Evolutionary conservation across 2,113 vertebrate species (phyloP), one percentile per base, ranked within the genome.

Genomic region (Pterophyllum scalare): DNA sequence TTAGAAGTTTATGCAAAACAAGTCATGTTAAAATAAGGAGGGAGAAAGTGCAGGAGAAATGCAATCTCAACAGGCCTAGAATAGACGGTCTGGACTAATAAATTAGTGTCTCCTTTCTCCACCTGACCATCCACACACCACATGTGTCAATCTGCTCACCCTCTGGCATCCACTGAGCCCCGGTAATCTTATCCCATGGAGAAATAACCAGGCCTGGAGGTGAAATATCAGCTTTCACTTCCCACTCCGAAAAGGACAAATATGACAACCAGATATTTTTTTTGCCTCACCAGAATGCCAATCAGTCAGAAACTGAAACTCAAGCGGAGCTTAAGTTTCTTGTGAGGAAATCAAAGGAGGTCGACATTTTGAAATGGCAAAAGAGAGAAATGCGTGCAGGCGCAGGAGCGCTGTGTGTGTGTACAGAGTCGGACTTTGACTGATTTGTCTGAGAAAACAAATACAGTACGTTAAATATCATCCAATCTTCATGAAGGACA

Each of bases 281-380:
- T 91, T 88, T 31, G 43, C 64, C 24, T 77, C 33, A 28, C 14
- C n/a, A 77, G 83, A 72, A 83, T 52, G 20, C 28, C 57, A 87
- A 87, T 92, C 82, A 79, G 88, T 93, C 91, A 87, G 90, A 89
- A 85, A 94, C 86, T 28, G 46, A 86, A 91, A 70, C 90, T 72
- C 38, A 15, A 17, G 62, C 11, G 1, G 8, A 60, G 86, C 52
- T 76, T 82, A 14, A 15, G 31, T 88, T 87, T 75, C 79, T 1
- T 74, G 26, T 19, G 64, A 77, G 19, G 72, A 76, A 80, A 81
- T 26, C 12, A 3, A 85, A 83, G 38, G 52, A 83, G 38, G 52
- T 72, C 10, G 40, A 83, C 52, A 59, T 67, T 75, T 12, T 77
- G 83, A 88, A 86, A 85, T 19, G 17, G 60, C 80, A 80, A 82